These are phyloP conservation scores for Danio tinwini DNA, from an alignment of 2,797 vertebrate species.

Conservation along the genomic window DNA sequence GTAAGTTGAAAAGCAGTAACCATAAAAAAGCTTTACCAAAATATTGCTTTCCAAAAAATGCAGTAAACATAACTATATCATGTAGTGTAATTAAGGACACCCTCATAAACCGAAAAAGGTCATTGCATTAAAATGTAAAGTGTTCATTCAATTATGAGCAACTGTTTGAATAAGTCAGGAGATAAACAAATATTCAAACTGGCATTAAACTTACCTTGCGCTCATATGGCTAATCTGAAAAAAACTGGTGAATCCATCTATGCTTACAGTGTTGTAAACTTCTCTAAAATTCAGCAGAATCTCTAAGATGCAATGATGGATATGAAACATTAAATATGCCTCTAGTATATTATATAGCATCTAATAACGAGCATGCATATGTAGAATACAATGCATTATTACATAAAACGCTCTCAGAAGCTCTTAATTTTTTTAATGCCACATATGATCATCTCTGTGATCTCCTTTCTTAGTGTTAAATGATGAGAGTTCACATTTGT, in stretches of 20 bases:
- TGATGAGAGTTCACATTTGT: not conserved
- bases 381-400: not conserved
- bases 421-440: conserved; percentile 20
- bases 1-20: conserved; percentile 20
- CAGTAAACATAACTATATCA: not conserved
- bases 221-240: not conserved
- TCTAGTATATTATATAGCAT: not conserved
- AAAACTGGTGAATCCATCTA: not conserved
- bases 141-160: not conserved
- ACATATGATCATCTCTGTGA: not conserved
- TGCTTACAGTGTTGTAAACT: not conserved
- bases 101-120: conserved; percentile 6
- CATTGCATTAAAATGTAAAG: conserved; percentile 8
- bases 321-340: not conserved
- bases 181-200: conserved; percentile 9
- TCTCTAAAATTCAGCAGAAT: conserved; percentile 1
- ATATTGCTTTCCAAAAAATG: not conserved
- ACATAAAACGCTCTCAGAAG: conserved; percentile 12
- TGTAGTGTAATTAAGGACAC: conserved; percentile 7
- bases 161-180: not conserved
- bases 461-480: conserved; percentile 11
- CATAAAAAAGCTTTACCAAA: conserved; percentile 2
- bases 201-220: conserved; percentile 10
- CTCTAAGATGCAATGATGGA: not conserved
- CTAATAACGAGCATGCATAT: not conserved